Evolutionary conservation across 1,140 invertebrate genomes (phyloP).

Genomic region (Antheraea mylitta): DNA sequence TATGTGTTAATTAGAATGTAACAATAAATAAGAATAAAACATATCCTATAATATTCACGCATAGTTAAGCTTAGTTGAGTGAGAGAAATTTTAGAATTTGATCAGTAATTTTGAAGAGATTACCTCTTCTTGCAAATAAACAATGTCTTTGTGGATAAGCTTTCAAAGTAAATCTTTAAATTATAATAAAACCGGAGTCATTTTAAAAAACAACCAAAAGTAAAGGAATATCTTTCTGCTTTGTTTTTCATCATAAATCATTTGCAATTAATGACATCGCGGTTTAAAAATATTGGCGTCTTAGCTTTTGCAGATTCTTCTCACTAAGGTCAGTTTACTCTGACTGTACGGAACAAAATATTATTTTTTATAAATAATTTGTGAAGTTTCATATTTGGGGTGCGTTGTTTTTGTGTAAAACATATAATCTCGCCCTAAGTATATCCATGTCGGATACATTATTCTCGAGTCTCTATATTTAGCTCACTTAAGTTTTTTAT

Average conservation of each 20-base stretch:
- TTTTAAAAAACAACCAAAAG: not conserved
- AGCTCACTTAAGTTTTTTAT: no score
- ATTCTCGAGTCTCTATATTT: no score
- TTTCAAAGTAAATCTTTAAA: not conserved
- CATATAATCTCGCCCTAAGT: no score
- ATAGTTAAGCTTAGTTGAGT: no score
- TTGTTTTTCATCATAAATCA: not conserved
- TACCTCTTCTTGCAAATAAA: no score
- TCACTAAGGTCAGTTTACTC: not conserved
- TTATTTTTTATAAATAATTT: constrained; percentile 6
- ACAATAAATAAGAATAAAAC: no score
- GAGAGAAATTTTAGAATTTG: no score
- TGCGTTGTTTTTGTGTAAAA: constrained; percentile 4
- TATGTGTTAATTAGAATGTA: no score
- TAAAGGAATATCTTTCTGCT: not conserved
- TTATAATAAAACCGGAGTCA: not conserved
- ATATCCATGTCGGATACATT: no score
- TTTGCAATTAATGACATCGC: not conserved
- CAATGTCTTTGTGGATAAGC: no score
- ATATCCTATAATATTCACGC: no score
- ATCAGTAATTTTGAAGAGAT: no score
- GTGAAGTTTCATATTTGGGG: constrained; percentile 13
- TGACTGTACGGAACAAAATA: not conserved
- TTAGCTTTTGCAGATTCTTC: not conserved
- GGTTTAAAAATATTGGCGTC: not conserved